Base-by-base conservation (phyloP, 1,140 invertebrate species). In the Paramacrobiotus metropolitanus region DNA sequence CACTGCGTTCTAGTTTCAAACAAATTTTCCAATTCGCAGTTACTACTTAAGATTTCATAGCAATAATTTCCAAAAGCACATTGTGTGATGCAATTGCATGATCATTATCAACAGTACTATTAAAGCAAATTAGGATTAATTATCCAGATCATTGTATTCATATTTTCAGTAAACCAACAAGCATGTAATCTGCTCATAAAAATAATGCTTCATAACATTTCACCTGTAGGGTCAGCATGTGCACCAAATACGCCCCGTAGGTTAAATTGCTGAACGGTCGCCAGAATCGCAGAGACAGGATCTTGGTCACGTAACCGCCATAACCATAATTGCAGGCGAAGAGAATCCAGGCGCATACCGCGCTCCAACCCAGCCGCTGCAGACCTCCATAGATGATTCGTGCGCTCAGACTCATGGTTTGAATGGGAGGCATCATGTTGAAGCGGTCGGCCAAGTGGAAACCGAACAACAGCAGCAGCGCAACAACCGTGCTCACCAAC, bases 151-250 rank as follows among this genome's bases (percentile, higher is more conserved):
- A n/a, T n/a, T n/a, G n/a, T n/a, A n/a, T n/a, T n/a, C n/a, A n/a
- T n/a, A n/a, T n/a, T n/a, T n/a, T n/a, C n/a, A n/a, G n/a, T n/a
- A n/a, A n/a, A n/a, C n/a, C n/a, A n/a, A n/a, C n/a, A n/a, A n/a
- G n/a, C n/a, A n/a, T n/a, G n/a, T n/a, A n/a, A n/a, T n/a, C n/a
- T n/a, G n/a, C n/a, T n/a, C n/a, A n/a, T n/a, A n/a, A n/a, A n/a
- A n/a, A n/a, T n/a, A n/a, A 40, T 40, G 9, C n/a, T 40, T 40
- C n/a, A n/a, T 9, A 40, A 40, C 9, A 9, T 9, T 40, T 40
- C n/a, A 40, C 34, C 34, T 55, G 48, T 15, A 55, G 48, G 4
- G 48, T 55, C 4, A 55, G 48, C 48, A 55, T 55, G 28, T 55
- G 48, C 15, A 55, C 48, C 4, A 55, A 9, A 24, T 55, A 55